phyloP scores from a whole-genome alignment of 2,797 vertebrate species.

The Pseudochaenichthys georgianus region DNA sequence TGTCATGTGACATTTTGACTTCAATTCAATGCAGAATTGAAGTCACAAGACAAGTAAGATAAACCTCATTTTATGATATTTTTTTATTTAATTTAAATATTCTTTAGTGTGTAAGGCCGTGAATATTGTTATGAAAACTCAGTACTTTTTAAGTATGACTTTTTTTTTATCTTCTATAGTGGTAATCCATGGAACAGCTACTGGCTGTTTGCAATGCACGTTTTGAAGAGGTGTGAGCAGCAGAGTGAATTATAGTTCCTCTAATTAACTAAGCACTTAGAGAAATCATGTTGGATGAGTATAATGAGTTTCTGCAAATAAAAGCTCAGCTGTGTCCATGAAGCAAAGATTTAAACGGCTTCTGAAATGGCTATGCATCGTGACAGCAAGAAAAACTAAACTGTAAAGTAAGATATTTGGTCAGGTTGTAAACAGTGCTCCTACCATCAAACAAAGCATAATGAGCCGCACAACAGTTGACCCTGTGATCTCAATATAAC shows the following conservation, averaged over 20 bases:
- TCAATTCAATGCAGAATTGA: no score
- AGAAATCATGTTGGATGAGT: slow-evolving; percentile 27
- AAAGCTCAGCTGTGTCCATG: slow-evolving; percentile 19
- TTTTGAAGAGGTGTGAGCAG: slow-evolving; percentile 24
- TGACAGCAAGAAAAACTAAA: background rate
- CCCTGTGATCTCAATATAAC: slow-evolving; percentile 7
- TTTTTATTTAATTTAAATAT: no score
- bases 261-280: slow-evolving; percentile 27
- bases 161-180: background rate
- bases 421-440: slow-evolving; percentile 16
- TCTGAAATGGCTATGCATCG: slow-evolving; percentile 1
- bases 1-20: no score
- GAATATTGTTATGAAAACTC: no score
- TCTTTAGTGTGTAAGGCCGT: no score
- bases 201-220: slow-evolving; percentile 28
- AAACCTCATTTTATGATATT: no score
- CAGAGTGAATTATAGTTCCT: slow-evolving; percentile 18
- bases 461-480: background rate
- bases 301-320: slow-evolving; percentile 40
- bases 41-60: no score
- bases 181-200: slow-evolving; percentile 6
- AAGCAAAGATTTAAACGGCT: slow-evolving; percentile 8
- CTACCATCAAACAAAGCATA: slow-evolving; percentile 6
- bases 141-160: no score
- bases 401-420: background rate